These are phyloP conservation scores for Catotricha subobsoleta DNA, from an alignment of 2,888 invertebrate species.

Conservation along the genomic window DNA sequence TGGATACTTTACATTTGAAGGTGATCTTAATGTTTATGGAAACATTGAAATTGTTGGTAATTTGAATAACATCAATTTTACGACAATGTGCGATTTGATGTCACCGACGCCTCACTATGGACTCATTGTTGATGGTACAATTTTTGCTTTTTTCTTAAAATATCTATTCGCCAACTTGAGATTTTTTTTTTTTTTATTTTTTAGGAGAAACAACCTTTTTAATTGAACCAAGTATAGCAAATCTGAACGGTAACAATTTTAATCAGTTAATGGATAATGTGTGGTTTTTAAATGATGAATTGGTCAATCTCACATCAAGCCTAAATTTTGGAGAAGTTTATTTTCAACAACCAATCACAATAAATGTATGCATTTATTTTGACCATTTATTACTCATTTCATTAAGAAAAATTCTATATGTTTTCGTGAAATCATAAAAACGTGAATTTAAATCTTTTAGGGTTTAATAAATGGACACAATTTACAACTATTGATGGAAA, in stretches of 20 bases:
- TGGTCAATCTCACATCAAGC: background rate
- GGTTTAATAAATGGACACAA: conserved; percentile 31
- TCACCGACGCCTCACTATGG: background rate
- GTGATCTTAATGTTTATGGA: background rate
- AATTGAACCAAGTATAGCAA: conserved; percentile 26
- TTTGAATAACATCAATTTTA: background rate
- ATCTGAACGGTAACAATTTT: conserved; percentile 26
- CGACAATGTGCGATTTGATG: background rate
- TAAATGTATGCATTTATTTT: conserved; percentile 17
- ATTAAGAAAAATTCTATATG: too few species aligned
- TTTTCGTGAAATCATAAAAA: too few species aligned
- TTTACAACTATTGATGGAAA: conserved; percentile 28
- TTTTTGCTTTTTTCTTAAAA: too few species aligned
- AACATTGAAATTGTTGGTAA: background rate
- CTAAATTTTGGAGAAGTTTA: background rate
- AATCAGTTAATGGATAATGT: conserved; percentile 22
- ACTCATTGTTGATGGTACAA: background rate
- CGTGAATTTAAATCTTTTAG: conserved; percentile 22
- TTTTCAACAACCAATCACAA: conserved; percentile 12
- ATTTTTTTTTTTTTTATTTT: background rate
- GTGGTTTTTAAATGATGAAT: conserved; percentile 32
- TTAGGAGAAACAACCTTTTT: conserved; percentile 30
- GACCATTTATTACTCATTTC: conserved; percentile 18
- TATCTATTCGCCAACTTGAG: background rate
- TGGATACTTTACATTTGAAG: background rate